These are phyloP conservation scores for Drosophila tsacasi DNA, from an alignment of 1,140 invertebrate genomes.

Conservation along the genomic window DNA sequence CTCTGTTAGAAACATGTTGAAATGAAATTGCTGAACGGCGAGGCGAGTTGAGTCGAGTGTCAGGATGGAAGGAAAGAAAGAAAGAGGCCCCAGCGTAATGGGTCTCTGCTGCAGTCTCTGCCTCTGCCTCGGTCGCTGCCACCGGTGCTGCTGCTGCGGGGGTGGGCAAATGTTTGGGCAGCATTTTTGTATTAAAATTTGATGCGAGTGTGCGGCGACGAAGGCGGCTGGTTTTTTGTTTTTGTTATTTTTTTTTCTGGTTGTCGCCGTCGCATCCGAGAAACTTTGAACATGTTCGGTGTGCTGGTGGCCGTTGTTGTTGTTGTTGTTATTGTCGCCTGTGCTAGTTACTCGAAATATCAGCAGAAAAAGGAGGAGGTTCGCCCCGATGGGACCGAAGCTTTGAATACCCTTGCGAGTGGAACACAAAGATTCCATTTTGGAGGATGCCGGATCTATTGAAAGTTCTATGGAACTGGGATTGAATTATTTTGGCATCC, in stretches of 20 bases:
- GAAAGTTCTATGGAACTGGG: no score
- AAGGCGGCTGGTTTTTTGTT: conserved; percentile 37
- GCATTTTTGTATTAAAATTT: conserved; percentile 77
- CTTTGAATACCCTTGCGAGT: conserved; percentile 20
- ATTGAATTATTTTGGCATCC: not conserved
- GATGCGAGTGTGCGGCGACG: conserved; percentile 48
- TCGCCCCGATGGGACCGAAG: conserved; percentile 30
- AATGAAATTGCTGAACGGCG: conserved; percentile 76
- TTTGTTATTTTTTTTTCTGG: conserved; percentile 50
- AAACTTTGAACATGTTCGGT: conserved; percentile 79
- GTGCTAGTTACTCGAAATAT: conserved; percentile 80
- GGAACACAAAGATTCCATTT: not conserved
- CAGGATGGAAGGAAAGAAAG: conserved; percentile 44
- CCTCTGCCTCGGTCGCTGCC: conserved; percentile 26
- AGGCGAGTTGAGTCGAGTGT: conserved; percentile 49
- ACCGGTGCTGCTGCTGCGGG: conserved; percentile 33
- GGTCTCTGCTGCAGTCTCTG: conserved; percentile 42
- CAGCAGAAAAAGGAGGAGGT: conserved; percentile 68
- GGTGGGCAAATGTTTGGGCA: conserved; percentile 76
- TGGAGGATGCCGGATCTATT: not conserved
- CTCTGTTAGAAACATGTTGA: conserved; percentile 79
- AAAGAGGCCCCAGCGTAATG: conserved; percentile 63
- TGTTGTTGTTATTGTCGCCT: conserved; percentile 34
- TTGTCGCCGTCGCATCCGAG: conserved; percentile 68
- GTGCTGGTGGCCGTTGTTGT: conserved; percentile 35